Percentiles rank a stretch among this genome's conserved stretches.
Conservation (phyloP, 2,888 invertebrate species). For the Dolomedes plantarius region DNA sequence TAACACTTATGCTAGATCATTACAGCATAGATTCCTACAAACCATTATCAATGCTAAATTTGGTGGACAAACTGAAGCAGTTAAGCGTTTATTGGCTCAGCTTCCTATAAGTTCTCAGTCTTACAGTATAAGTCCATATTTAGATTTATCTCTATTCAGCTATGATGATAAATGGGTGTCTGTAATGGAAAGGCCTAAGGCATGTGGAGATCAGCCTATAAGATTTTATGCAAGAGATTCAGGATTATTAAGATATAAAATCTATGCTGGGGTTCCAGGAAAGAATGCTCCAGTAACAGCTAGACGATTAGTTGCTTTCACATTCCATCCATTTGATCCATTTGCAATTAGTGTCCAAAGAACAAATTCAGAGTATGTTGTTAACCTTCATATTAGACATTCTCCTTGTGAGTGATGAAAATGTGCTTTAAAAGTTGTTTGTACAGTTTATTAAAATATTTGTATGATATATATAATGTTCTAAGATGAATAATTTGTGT, state of each 20-base stretch:
- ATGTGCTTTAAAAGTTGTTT: not conserved
- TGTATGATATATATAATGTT: too few species aligned
- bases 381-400: conserved; percentile 94
- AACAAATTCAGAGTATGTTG: conserved; percentile 93
- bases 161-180: conserved; percentile 98
- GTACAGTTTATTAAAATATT: too few species aligned
- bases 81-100: conserved; percentile 90
- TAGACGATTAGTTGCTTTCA: conserved; percentile 91
- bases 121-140: conserved; percentile 93
- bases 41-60: conserved; percentile 92
- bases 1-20: conserved; percentile 86
- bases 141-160: conserved; percentile 92
- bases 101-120: conserved; percentile 96
- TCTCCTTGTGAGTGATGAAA: not conserved
- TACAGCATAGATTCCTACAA: conserved; percentile 87
- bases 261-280: conserved; percentile 82
- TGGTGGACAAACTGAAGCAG: conserved; percentile 92
- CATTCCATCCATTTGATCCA: conserved; percentile 96
- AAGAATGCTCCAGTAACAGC: conserved; percentile 82
- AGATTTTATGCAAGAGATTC: conserved; percentile 92
- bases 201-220: conserved; percentile 93
- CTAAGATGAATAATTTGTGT: too few species aligned
- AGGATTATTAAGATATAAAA: conserved; percentile 82
- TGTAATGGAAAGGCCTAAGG: conserved; percentile 95
- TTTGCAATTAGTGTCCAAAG: conserved; percentile 96